These are phyloP conservation scores for Balanococcus diminutus DNA, from an alignment of 2,888 invertebrate genomes.

Conservation along the genomic window DNA sequence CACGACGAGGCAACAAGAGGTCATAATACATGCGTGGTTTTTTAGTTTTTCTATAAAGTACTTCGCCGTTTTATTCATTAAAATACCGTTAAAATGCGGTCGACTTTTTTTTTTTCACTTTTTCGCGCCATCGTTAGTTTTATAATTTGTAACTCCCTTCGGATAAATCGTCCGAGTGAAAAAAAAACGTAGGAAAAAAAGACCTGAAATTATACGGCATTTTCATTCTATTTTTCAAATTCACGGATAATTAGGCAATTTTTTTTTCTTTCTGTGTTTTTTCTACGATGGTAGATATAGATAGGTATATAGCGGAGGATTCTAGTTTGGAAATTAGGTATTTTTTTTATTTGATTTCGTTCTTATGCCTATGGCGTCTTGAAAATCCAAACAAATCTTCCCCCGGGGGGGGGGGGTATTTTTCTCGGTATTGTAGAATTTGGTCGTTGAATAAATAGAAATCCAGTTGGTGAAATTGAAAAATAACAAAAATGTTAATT, in stretches of 20 bases:
- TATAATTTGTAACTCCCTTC: conserved; percentile 29
- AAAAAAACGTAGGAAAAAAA: not conserved
- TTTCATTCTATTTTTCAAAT: not conserved
- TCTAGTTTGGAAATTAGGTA: not conserved
- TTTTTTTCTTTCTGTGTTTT: not conserved
- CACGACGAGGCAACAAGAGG: conserved; percentile 17
- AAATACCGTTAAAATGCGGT: conserved; percentile 51
- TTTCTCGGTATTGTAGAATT: not conserved
- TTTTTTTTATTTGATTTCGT: not conserved
- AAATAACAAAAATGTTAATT: not conserved
- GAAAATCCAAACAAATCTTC: not conserved
- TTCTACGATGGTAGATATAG: not conserved
- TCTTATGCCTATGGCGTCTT: not conserved
- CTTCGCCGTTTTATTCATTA: conserved; percentile 40
- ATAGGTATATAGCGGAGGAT: not conserved
- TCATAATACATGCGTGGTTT: conserved; percentile 41
- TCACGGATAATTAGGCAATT: conserved; percentile 36
- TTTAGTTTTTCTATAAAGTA: conserved; percentile 40
- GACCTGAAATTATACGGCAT: conserved; percentile 16
- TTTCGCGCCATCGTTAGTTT: conserved; percentile 41
- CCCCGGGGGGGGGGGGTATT: too few species aligned
- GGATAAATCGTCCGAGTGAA: conserved; percentile 26
- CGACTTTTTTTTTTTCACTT: not conserved
- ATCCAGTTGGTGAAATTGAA: not conserved
- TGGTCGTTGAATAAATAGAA: not conserved